Percentiles rank a stretch among this genome's conserved stretches.
Conservation (phyloP, 2,888 invertebrate genomes). For the Pachycephus smyrnensis region DNA sequence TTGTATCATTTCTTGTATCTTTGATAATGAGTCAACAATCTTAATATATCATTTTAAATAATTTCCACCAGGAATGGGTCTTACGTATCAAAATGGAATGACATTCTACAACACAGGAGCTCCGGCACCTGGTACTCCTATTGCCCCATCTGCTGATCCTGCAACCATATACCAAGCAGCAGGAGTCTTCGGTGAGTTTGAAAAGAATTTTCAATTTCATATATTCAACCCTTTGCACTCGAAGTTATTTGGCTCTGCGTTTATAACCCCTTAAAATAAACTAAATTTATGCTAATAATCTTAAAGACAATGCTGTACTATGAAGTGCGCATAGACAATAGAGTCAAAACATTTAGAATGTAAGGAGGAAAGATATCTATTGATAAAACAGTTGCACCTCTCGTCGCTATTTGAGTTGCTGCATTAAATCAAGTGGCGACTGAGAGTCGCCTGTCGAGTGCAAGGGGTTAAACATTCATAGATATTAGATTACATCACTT, state of each 20-base stretch:
- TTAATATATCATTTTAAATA: neutral
- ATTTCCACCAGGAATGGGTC: conserved; percentile 55
- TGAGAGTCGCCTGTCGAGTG: too few species aligned
- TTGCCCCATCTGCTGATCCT: conserved; percentile 61
- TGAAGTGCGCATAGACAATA: too few species aligned
- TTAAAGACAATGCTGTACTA: too few species aligned
- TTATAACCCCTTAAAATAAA: too few species aligned
- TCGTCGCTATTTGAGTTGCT: too few species aligned
- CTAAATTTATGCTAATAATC: too few species aligned
- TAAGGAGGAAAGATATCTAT: too few species aligned
- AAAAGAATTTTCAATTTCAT: neutral
- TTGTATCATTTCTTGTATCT: neutral
- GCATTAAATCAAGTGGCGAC: too few species aligned
- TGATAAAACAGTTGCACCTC: too few species aligned
- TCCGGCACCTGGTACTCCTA: conserved; percentile 59
- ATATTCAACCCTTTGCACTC: too few species aligned
- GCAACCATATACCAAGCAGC: conserved; percentile 62
- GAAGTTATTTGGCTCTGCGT: too few species aligned
- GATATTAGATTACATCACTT: neutral
- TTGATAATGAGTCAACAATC: neutral
- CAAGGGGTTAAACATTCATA: neutral
- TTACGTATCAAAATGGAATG: conserved; percentile 66
- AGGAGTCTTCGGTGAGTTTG: conserved; percentile 60
- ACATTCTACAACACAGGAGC: conserved; percentile 64
- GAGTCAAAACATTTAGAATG: too few species aligned